Conservation (phyloP, 2,888 invertebrate species). For the Cephus pygmeus region DNA sequence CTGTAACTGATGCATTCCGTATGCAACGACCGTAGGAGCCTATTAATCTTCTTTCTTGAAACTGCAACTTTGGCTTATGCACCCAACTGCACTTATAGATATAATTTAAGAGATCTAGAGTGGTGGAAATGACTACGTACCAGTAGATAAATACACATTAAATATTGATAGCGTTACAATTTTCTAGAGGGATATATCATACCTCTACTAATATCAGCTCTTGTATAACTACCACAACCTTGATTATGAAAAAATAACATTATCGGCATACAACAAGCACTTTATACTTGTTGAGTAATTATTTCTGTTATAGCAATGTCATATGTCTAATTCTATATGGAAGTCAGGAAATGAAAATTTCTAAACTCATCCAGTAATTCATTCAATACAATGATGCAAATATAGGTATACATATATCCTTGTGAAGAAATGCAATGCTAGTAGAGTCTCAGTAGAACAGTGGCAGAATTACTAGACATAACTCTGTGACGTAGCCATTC, state of each 20-base stretch:
- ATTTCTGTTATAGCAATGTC: background rate
- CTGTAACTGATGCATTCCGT: background rate
- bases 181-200: background rate
- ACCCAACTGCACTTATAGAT: background rate
- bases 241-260: background rate
- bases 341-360: no score
- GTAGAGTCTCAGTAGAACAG: no score
- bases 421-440: no score
- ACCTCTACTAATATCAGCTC: background rate
- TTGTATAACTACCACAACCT: background rate
- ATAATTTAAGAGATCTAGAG: background rate
- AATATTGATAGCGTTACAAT: background rate
- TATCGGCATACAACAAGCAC: background rate
- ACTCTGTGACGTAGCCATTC: no score
- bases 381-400: no score
- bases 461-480: no score
- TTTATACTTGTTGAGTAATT: background rate
- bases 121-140: background rate
- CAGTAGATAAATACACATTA: background rate
- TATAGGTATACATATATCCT: no score
- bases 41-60: background rate
- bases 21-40: background rate
- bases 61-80: background rate
- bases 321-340: no score
- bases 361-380: no score